Evolutionary conservation across 2,113 vertebrate genomes (phyloP).

Genomic region (Oreocharis arfaki): DNA sequence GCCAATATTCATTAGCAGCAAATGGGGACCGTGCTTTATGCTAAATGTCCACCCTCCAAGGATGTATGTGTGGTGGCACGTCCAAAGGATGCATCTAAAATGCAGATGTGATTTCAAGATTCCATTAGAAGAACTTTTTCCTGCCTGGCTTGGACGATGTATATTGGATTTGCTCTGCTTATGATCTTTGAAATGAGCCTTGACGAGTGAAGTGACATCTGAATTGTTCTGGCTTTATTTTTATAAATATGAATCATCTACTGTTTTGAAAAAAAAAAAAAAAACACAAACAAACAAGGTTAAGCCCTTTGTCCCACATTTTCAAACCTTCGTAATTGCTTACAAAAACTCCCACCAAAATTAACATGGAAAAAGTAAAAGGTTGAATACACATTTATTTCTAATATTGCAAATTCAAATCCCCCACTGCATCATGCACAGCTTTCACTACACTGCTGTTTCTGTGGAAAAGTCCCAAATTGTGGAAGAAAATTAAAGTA

Average conservation of each 20-base stretch:
- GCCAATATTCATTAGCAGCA: not conserved
- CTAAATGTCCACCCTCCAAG: not conserved
- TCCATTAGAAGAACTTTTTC: not conserved
- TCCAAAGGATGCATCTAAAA: not conserved
- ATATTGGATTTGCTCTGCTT: conserved; percentile 19
- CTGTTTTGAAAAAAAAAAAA: not conserved
- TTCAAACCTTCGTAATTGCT: not conserved
- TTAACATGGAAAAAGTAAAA: not conserved
- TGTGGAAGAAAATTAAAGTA: not conserved
- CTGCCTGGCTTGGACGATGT: not conserved
- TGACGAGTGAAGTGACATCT: not conserved
- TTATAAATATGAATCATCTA: conserved; percentile 7
- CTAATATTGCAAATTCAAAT: not conserved
- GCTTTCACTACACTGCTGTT: not conserved
- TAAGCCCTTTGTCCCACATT: not conserved
- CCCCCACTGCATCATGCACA: not conserved
- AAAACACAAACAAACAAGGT: not conserved
- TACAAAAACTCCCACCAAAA: not conserved
- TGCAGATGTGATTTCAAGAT: not conserved
- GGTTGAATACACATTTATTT: not conserved
- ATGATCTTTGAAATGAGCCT: not conserved
- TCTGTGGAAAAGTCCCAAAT: not conserved
- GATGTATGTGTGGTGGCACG: not conserved
- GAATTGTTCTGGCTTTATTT: not conserved
- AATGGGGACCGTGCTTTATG: not conserved